Evolutionary conservation across 2,113 vertebrate genomes (phyloP).

Genomic region (Brachionichthys hirsutus): DNA sequence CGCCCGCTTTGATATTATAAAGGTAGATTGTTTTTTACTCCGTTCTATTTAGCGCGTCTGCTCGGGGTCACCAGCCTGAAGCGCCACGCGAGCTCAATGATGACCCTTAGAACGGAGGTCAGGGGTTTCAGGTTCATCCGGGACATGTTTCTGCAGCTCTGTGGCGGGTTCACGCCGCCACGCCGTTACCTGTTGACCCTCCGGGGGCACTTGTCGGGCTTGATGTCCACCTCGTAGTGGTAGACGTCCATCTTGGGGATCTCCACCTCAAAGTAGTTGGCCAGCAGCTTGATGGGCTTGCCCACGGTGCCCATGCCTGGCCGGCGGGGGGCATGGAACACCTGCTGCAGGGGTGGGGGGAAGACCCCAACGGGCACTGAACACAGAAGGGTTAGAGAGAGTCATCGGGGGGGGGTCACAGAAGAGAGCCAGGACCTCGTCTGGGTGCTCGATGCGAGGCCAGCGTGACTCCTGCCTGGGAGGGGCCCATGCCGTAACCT

Average conservation of each 20-base stretch:
- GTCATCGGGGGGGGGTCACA: background rate
- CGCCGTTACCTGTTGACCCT: slow-evolving; percentile 95
- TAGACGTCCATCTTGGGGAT: slow-evolving; percentile 99
- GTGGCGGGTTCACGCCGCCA: too few species aligned
- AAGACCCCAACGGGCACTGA: slow-evolving; percentile 88
- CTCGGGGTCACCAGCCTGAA: too few species aligned
- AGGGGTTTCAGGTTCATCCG: too few species aligned
- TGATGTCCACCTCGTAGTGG: slow-evolving; percentile 99
- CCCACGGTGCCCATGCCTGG: slow-evolving; percentile 98
- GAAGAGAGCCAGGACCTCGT: too few species aligned
- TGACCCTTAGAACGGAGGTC: too few species aligned
- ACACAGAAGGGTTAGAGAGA: background rate
- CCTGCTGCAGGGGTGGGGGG: slow-evolving; percentile 97
- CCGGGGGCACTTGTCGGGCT: slow-evolving; percentile 98
- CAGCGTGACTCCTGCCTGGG: slow-evolving; percentile 70
- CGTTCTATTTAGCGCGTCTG: too few species aligned
- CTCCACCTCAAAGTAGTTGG: slow-evolving; percentile 99
- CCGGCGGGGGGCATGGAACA: slow-evolving; percentile 96
- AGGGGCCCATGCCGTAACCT: slow-evolving; percentile 72
- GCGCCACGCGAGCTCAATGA: too few species aligned
- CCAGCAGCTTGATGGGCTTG: slow-evolving; percentile 98
- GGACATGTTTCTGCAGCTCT: too few species aligned
- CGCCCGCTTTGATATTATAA: too few species aligned
- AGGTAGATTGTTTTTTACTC: too few species aligned
- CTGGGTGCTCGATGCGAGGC: slow-evolving; percentile 46